Evolutionary conservation across 2,113 vertebrate species (phyloP).

Genomic region (Malurus elegans): DNA sequence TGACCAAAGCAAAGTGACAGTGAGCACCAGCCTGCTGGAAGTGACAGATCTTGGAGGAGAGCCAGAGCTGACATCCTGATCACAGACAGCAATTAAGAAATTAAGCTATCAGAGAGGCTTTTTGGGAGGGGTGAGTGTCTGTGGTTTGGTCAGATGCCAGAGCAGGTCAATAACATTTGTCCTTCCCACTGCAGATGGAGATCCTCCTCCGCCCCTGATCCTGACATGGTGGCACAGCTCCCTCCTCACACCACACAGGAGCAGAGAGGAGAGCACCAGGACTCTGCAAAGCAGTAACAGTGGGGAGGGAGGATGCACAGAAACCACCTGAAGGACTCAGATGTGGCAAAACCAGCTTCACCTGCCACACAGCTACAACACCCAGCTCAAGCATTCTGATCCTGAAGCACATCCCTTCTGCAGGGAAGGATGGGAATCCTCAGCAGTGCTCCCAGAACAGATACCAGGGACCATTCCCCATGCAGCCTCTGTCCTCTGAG

Average conservation of each 20-base stretch:
- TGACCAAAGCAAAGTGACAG: neutral
- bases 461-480: neutral
- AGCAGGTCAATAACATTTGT: conserved; percentile 38
- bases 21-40: neutral
- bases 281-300: neutral
- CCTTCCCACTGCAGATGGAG: neutral
- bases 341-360: neutral
- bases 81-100: conserved; percentile 54
- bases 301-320: neutral
- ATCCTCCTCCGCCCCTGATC: neutral
- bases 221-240: fast-evolving
- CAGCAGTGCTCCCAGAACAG: neutral
- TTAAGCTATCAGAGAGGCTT: conserved; percentile 51
- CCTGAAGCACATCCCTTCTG: neutral
- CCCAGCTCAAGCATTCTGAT: neutral
- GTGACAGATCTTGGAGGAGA: neutral
- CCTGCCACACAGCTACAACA: neutral
- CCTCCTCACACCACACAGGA: neutral
- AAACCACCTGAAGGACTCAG: neutral
- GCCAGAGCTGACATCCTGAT: conserved; percentile 47
- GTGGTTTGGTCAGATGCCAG: conserved; percentile 33
- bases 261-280: neutral
- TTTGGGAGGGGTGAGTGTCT: neutral
- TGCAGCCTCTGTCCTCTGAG: neutral
- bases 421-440: neutral